Evolutionary conservation across 1,140 invertebrate species (phyloP).

Genomic region (Drosophila pruinosa): DNA sequence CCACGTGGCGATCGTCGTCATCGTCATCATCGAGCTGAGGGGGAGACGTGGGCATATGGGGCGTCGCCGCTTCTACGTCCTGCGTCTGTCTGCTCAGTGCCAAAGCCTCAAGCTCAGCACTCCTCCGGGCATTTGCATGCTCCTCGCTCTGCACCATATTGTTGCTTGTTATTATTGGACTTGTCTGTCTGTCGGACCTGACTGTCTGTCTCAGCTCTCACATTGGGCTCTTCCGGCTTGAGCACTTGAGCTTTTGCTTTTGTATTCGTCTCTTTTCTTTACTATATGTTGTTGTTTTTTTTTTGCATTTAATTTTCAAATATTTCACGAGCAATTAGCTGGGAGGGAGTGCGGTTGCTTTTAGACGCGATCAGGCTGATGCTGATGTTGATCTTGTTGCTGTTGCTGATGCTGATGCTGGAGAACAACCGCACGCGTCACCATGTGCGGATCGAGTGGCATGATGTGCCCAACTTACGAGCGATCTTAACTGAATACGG

Average conservation of each 20-base stretch:
- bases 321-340: slow-evolving; percentile 55
- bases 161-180: background rate
- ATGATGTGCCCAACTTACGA: slow-evolving; percentile 44
- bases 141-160: slow-evolving; percentile 63
- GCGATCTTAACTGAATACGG: slow-evolving; percentile 59
- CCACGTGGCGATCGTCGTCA: slow-evolving; percentile 18
- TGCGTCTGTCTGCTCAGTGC: background rate
- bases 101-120: slow-evolving; percentile 38
- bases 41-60: background rate
- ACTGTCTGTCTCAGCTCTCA: slow-evolving; percentile 7
- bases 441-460: slow-evolving; percentile 54
- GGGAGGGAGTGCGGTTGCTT: background rate
- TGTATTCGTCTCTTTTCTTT: background rate
- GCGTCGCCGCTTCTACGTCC: slow-evolving; percentile 21
- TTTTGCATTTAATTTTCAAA: slow-evolving; percentile 54
- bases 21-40: slow-evolving; percentile 21
- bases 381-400: background rate
- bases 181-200: background rate
- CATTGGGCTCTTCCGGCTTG: slow-evolving; percentile 49
- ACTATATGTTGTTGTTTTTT: background rate
- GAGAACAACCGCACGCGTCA: slow-evolving; percentile 55
- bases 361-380: slow-evolving; percentile 4
- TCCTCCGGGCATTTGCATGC: slow-evolving; percentile 1
- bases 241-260: background rate
- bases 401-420: slow-evolving; percentile 1